These are phyloP conservation scores for Fregata magnificens DNA, from an alignment of 2,113 vertebrate species.

Conservation along the genomic window DNA sequence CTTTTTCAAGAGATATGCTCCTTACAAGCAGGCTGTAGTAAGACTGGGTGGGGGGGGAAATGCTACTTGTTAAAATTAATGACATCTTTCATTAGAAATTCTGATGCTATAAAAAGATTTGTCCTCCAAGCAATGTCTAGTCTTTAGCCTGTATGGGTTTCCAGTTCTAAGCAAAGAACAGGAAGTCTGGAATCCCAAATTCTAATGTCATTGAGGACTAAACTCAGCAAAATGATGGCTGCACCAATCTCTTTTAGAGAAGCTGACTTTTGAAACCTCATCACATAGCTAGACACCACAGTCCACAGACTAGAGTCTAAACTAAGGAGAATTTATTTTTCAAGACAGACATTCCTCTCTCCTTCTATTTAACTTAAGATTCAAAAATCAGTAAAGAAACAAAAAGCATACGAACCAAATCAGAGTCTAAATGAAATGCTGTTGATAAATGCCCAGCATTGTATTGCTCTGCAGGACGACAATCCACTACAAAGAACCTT, in stretches of 20 bases:
- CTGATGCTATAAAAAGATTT: not conserved
- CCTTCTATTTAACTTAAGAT: not conserved
- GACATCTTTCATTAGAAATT: not conserved
- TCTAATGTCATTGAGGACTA: not conserved
- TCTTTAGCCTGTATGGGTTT: not conserved
- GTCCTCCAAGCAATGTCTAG: not conserved
- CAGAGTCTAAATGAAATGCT: slow-evolving; percentile 97
- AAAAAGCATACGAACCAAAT: slow-evolving; percentile 84
- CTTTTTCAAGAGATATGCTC: not conserved
- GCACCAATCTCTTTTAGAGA: not conserved
- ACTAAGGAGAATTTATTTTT: not conserved
- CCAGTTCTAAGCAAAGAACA: not conserved
- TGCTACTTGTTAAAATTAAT: not conserved
- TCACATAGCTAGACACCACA: not conserved
- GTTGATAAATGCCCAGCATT: slow-evolving; percentile 97
- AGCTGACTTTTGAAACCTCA: not conserved
- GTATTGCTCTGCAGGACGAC: slow-evolving; percentile 97
- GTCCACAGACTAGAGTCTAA: not conserved
- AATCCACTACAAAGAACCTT: slow-evolving; percentile 98
- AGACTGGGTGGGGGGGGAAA: not conserved
- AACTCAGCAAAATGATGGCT: not conserved
- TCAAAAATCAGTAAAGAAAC: not conserved
- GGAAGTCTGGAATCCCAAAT: not conserved
- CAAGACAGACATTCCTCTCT: not conserved
- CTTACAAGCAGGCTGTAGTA: not conserved